phyloP scores from a whole-genome alignment of 2,797 vertebrate genomes.

The Dendrocincla fuliginosa region DNA sequence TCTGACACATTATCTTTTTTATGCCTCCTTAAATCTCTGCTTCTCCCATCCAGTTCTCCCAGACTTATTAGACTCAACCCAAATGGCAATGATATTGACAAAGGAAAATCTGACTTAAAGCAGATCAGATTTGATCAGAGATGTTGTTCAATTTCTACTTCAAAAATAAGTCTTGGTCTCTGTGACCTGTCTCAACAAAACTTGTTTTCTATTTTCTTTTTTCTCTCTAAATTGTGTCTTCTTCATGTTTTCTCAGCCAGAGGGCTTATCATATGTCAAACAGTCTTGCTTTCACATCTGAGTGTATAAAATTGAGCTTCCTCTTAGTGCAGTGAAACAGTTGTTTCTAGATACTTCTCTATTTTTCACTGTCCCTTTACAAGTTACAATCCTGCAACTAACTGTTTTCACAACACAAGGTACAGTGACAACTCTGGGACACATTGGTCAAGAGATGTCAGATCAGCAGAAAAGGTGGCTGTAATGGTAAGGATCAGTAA shows the following conservation, averaged over 20 bases:
- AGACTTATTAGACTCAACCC: background rate
- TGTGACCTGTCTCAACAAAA: background rate
- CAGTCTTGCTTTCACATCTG: background rate
- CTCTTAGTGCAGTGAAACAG: background rate
- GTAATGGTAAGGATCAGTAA: background rate
- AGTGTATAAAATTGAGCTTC: background rate
- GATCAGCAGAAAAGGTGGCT: background rate
- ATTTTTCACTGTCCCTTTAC: background rate
- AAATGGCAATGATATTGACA: background rate
- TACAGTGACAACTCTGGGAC: background rate
- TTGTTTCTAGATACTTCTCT: background rate
- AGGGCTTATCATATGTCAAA: background rate
- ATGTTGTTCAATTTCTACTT: background rate
- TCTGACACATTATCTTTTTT: background rate
- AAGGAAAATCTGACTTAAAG: background rate
- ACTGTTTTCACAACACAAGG: background rate
- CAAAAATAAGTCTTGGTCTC: background rate
- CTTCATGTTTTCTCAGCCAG: background rate
- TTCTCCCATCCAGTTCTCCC: background rate
- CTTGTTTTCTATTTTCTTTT: background rate
- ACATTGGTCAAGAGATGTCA: background rate
- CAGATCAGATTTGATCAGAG: background rate
- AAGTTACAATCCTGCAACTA: background rate
- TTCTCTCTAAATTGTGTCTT: background rate
- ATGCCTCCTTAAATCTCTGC: background rate